Evolutionary conservation across 1,140 invertebrate species (phyloP).

Genomic region (Phocides pigmalion): DNA sequence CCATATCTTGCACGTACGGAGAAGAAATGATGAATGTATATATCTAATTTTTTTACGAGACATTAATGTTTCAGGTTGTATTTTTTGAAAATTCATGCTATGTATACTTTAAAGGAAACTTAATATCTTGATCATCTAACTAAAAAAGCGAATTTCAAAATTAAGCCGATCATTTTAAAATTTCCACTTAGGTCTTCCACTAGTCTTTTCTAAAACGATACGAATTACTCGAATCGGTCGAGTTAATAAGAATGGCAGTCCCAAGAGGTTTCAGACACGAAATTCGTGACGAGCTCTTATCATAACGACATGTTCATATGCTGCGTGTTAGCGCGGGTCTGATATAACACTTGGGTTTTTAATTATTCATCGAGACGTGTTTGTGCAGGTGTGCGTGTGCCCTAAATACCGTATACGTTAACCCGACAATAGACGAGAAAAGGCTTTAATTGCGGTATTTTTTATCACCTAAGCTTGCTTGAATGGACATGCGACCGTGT

Average conservation of each 20-base stretch:
- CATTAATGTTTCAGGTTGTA: no score
- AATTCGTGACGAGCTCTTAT: constrained; percentile 8
- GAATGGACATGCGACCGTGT: neutral
- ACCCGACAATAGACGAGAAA: constrained; percentile 25
- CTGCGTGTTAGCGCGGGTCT: constrained; percentile 7
- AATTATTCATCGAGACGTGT: constrained; percentile 58
- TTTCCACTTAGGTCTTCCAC: no score
- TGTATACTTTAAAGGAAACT: no score
- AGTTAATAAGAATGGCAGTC: no score
- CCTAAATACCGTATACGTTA: constrained; percentile 49
- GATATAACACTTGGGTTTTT: constrained; percentile 42
- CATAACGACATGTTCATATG: constrained; percentile 22
- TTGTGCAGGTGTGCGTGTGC: constrained; percentile 52
- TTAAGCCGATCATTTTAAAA: no score
- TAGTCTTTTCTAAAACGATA: no score
- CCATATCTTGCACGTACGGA: no score
- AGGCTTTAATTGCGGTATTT: constrained; percentile 35
- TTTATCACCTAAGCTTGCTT: constrained; percentile 17
- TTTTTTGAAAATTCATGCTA: no score
- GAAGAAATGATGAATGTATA: no score
- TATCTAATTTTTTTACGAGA: no score
- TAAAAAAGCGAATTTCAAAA: no score
- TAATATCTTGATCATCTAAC: no score
- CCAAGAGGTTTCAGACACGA: constrained; percentile 1
- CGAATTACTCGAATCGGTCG: neutral